A percentile compares a stretch with the other conserved stretches of the same genome.
Evolutionary conservation across 53 echinoderm and acorn worm genomes (phyloP).

Genomic region (Echinarachnius parma): DNA sequence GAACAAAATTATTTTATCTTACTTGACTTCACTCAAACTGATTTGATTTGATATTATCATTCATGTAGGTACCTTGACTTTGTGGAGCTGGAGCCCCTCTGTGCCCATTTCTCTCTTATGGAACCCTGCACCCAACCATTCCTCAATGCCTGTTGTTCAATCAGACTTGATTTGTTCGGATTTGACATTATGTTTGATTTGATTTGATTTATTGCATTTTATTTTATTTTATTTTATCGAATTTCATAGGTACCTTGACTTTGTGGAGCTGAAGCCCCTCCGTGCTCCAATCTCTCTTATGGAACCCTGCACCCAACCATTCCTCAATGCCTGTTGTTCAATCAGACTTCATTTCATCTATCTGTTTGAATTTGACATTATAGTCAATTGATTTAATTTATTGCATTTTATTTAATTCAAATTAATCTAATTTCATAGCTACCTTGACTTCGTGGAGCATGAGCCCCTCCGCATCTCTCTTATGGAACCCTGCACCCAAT

Average conservation of each 20-base stretch:
- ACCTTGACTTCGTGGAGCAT: not conserved
- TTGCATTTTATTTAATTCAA: no score
- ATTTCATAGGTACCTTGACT: not conserved
- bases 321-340: no score
- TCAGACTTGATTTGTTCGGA: not conserved
- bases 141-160: no score
- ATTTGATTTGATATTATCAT: no score
- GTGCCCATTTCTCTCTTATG: not conserved
- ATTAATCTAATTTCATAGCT: not conserved
- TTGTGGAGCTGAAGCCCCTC: not conserved
- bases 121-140: no score
- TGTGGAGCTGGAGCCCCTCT: not conserved
- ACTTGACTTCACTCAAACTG: not conserved
- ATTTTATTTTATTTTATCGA: not conserved
- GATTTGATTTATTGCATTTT: not conserved
- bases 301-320: no score
- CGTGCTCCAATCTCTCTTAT: not conserved
- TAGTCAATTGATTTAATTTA: no score
- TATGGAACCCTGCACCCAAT: not conserved
- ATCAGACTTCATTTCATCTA: no score
- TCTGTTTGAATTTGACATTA: no score
- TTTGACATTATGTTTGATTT: not conserved
- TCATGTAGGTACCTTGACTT: not conserved
- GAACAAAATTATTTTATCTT: not conserved
- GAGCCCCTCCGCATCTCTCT: not conserved